Conservation (phyloP, 2,888 invertebrate genomes). For the Coleophora flavipennella region DNA sequence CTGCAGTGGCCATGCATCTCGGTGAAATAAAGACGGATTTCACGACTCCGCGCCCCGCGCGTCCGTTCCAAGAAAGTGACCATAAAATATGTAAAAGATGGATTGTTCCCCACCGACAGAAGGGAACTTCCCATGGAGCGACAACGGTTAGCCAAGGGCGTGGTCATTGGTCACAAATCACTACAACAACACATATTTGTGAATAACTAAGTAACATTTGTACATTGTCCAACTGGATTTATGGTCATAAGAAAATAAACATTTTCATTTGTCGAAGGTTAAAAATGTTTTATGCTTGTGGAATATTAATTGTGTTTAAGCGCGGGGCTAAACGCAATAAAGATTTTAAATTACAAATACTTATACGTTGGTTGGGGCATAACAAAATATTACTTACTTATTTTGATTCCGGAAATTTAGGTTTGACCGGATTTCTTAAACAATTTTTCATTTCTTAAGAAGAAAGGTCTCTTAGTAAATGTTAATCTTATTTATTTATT, state of each 20-base stretch:
- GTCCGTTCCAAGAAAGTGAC: constrained; percentile 20
- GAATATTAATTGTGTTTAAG: constrained; percentile 27
- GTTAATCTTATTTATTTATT: too few relatives aligned
- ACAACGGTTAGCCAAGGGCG: constrained; percentile 21
- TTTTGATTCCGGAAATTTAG: too few relatives aligned
- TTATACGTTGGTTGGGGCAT: too few relatives aligned
- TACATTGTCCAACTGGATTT: constrained; percentile 24
- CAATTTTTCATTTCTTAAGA: too few relatives aligned
- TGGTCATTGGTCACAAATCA: constrained; percentile 43
- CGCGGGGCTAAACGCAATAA: not conserved
- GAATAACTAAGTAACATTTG: constrained; percentile 19
- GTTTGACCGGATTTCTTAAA: too few relatives aligned
- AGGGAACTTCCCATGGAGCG: constrained; percentile 19
- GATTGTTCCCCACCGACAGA: constrained; percentile 30
- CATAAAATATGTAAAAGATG: constrained; percentile 26
- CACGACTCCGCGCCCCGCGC: not conserved
- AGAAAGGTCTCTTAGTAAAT: too few relatives aligned
- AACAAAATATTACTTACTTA: too few relatives aligned
- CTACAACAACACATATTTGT: constrained; percentile 20
- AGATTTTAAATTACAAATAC: too few relatives aligned
- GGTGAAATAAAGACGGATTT: too few relatives aligned
- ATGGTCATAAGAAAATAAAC: constrained; percentile 17
- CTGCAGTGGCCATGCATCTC: too few relatives aligned
- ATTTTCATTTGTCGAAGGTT: constrained; percentile 9
- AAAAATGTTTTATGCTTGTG: constrained; percentile 7